Conservation (phyloP, 2,888 invertebrate genomes). For the Scotopteryx bipunctaria region DNA sequence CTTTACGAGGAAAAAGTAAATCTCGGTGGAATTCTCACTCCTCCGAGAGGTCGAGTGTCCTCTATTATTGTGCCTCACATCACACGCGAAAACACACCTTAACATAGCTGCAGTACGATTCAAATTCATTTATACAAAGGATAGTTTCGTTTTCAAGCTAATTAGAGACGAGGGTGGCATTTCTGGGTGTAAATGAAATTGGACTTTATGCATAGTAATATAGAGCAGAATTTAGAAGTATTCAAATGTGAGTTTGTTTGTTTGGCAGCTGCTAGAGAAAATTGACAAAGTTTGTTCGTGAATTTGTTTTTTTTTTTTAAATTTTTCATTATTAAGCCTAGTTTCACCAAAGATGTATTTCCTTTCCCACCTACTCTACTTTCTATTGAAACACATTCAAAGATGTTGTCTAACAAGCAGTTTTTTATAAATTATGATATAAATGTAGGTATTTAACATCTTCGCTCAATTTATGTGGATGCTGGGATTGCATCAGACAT, state of each 20-base stretch:
- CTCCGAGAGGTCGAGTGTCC: constrained; percentile 72
- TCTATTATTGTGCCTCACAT: constrained; percentile 62
- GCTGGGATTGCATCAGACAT: too few species aligned
- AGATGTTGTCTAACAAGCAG: too few species aligned
- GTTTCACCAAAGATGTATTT: too few species aligned
- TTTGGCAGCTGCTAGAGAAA: constrained; percentile 39
- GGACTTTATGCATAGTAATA: constrained; percentile 43
- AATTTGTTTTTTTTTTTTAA: constrained; percentile 8
- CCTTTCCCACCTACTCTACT: too few species aligned
- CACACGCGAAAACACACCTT: constrained; percentile 44
- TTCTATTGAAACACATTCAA: too few species aligned
- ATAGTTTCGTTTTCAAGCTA: constrained; percentile 75
- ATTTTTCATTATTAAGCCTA: neutral
- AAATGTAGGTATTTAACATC: too few species aligned
- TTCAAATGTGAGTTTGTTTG: constrained; percentile 40
- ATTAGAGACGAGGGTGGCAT: constrained; percentile 68
- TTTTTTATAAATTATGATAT: too few species aligned
- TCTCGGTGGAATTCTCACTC: constrained; percentile 66
- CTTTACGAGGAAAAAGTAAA: constrained; percentile 44
- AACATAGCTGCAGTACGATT: constrained; percentile 42
- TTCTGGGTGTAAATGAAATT: constrained; percentile 47
- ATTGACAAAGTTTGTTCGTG: constrained; percentile 34
- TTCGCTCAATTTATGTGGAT: too few species aligned
- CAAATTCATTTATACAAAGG: constrained; percentile 24
- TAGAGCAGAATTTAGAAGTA: constrained; percentile 39